Percentiles rank a stretch among this genome's conserved stretches.
Conservation (phyloP, 35 echinoderm and acorn worm species). For the Hemicentrotus pulcherrimus region DNA sequence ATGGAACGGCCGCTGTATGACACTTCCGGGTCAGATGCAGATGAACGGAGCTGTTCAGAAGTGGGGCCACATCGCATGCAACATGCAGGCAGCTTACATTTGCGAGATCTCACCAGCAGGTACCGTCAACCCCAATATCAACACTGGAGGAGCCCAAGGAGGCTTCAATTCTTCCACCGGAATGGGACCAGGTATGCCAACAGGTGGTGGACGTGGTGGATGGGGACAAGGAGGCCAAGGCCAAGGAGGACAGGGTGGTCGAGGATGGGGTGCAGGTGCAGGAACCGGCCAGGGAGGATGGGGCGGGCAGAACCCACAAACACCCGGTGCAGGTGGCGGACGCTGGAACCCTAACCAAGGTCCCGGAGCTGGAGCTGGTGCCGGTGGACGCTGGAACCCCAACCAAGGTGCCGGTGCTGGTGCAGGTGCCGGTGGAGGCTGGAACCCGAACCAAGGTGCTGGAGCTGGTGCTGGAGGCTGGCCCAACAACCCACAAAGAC, state of each 20-base stretch:
- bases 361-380: neutral
- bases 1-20: neutral
- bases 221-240: neutral
- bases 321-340: neutral
- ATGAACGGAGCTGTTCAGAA: neutral
- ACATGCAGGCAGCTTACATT: neutral
- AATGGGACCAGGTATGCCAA: neutral
- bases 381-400: neutral
- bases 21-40: neutral
- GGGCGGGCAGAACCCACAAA: neutral
- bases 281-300: neutral
- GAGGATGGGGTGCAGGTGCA: neutral
- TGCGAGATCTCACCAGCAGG: conserved; percentile 37
- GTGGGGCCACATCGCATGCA: conserved; percentile 11
- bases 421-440: neutral
- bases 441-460: neutral
- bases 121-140: neutral
- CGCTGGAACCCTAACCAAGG: neutral
- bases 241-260: neutral
- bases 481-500: neutral
- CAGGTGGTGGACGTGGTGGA: neutral
- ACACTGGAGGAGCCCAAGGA: neutral
- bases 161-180: conserved; percentile 5
- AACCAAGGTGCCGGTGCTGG: neutral
- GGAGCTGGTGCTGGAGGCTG: neutral